These are phyloP conservation scores for Sesamia inferens DNA, from an alignment of 2,888 invertebrate genomes.

Conservation along the genomic window DNA sequence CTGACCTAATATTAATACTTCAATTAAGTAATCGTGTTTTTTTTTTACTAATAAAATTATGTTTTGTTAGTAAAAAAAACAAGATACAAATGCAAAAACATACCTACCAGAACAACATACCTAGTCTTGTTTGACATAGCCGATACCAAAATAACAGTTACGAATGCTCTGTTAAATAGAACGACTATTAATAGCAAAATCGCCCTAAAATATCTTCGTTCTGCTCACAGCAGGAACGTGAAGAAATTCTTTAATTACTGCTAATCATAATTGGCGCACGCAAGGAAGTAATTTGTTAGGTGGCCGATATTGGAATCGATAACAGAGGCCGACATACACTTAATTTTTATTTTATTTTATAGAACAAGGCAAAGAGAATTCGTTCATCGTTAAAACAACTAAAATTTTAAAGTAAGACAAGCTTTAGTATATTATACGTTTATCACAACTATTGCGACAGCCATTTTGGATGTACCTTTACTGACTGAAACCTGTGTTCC, in stretches of 20 bases:
- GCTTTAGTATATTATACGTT: not conserved
- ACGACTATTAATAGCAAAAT: slow-evolving; percentile 53
- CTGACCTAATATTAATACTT: too few species aligned
- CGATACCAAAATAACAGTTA: slow-evolving; percentile 53
- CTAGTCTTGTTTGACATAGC: slow-evolving; percentile 17
- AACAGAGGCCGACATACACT: not conserved
- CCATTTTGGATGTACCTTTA: too few species aligned
- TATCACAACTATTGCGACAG: not conserved
- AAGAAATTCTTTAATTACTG: slow-evolving; percentile 7
- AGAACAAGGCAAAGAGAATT: not conserved
- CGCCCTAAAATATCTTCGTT: slow-evolving; percentile 32
- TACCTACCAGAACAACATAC: not conserved
- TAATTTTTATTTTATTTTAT: not conserved
- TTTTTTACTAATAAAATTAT: not conserved
- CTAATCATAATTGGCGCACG: slow-evolving; percentile 35
- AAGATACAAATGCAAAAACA: not conserved
- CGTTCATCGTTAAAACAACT: not conserved
- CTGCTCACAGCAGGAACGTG: not conserved
- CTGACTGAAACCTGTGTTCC: too few species aligned
- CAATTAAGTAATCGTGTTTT: too few species aligned
- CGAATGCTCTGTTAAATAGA: slow-evolving; percentile 56
- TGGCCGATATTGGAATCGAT: slow-evolving; percentile 28
- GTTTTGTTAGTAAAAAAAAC: not conserved
- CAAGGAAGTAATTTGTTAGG: slow-evolving; percentile 42
- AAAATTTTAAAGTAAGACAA: not conserved